phyloP scores from a whole-genome alignment of 92 coral and sea anemone species.

The Actinernus sp. region DNA sequence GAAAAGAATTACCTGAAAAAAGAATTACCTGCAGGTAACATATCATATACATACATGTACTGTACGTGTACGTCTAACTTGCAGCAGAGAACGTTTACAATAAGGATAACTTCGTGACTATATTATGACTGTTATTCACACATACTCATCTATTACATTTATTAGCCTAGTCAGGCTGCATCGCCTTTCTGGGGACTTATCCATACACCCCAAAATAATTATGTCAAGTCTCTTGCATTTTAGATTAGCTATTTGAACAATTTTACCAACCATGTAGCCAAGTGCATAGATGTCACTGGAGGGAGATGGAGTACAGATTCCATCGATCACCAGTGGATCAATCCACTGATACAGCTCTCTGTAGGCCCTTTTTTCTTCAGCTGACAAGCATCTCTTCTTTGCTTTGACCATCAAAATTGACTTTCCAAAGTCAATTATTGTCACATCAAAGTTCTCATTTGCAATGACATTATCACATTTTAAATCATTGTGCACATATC shows the following conservation, averaged over 20 bases:
- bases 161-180: background rate
- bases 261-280: background rate
- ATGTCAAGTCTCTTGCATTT: background rate
- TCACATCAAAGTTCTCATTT: background rate
- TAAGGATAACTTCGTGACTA: too few species aligned
- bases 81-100: too few species aligned
- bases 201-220: background rate
- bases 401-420: background rate
- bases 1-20: too few species aligned
- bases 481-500: conserved; percentile 1
- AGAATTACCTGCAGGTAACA: too few species aligned
- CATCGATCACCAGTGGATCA: background rate
- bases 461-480: background rate
- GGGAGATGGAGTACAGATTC: background rate
- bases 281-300: background rate
- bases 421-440: background rate
- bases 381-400: background rate
- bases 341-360: background rate
- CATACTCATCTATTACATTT: background rate
- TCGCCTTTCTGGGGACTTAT: background rate
- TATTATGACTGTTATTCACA: background rate
- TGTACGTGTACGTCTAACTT: too few species aligned
- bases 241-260: background rate
- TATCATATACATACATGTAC: too few species aligned
- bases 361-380: background rate